These are phyloP conservation scores for Sebastes paucispinis DNA, from an alignment of 2,797 vertebrate genomes.

Conservation along the genomic window DNA sequence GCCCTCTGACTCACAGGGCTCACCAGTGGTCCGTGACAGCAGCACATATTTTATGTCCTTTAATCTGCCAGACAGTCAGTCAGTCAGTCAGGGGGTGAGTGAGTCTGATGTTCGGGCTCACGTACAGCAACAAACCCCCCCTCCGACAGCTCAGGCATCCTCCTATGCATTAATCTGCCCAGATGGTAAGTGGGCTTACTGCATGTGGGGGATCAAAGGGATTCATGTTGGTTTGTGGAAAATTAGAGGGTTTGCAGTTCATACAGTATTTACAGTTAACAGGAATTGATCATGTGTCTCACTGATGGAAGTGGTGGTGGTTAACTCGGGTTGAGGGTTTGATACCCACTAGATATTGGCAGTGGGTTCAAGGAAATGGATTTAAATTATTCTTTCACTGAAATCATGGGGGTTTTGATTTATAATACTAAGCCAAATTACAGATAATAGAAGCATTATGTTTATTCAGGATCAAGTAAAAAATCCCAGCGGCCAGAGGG, in stretches of 20 bases:
- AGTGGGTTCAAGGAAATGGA: not conserved
- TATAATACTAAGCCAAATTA: not conserved
- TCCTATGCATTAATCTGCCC: conserved; percentile 46
- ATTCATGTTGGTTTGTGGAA: conserved; percentile 53
- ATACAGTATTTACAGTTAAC: conserved; percentile 37
- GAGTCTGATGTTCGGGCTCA: conserved; percentile 35
- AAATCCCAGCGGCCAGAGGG: no score
- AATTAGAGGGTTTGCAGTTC: conserved; percentile 31
- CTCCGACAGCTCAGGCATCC: not conserved
- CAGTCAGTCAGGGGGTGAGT: conserved; percentile 13
- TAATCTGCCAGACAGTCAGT: conserved; percentile 51
- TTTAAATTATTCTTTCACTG: not conserved
- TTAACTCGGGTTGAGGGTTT: not conserved
- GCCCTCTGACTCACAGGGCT: conserved; percentile 36
- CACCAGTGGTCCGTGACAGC: conserved; percentile 34
- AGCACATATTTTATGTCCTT: conserved; percentile 21
- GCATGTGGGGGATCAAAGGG: conserved; percentile 40
- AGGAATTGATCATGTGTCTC: not conserved
- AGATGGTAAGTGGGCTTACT: conserved; percentile 61
- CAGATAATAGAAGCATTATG: not conserved
- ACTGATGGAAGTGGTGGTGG: not conserved
- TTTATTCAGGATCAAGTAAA: not conserved
- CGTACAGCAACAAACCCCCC: not conserved
- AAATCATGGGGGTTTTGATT: not conserved
- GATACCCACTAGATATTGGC: not conserved